Percentiles rank a stretch among this genome's conserved stretches.
phyloP scores from a whole-genome alignment of 2,888 invertebrate genomes.

The Papilio elwesi region DNA sequence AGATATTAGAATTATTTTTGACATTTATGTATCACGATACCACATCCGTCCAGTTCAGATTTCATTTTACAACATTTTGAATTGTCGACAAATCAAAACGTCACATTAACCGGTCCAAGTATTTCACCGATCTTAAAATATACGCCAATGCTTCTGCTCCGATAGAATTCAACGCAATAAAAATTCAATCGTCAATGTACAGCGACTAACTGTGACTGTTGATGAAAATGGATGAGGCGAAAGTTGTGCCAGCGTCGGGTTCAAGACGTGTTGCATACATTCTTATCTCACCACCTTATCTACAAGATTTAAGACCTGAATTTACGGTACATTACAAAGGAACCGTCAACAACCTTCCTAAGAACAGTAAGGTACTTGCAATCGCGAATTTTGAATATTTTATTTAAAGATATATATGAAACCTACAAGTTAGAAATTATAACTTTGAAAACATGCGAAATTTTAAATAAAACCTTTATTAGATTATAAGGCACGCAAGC shows the following conservation, averaged over 20 bases:
- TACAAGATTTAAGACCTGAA: slow-evolving; percentile 36
- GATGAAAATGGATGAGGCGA: slow-evolving; percentile 42
- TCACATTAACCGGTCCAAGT: slow-evolving; percentile 27
- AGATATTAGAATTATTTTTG: slow-evolving; percentile 22
- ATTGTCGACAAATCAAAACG: slow-evolving; percentile 35
- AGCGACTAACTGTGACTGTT: slow-evolving; percentile 27
- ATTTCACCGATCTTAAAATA: slow-evolving; percentile 11
- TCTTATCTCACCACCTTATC: slow-evolving; percentile 37
- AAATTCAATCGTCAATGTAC: slow-evolving; percentile 36
- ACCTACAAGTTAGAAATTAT: too few relatives aligned
- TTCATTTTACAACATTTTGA: slow-evolving; percentile 13
- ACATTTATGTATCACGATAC: slow-evolving; percentile 13
- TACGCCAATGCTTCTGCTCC: slow-evolving; percentile 22
- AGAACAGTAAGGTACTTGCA: background rate
- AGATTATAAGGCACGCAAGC: too few relatives aligned
- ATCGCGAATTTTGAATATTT: too few relatives aligned
- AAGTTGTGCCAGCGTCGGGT: slow-evolving; percentile 32
- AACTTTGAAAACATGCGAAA: too few relatives aligned
- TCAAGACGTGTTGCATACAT: slow-evolving; percentile 34
- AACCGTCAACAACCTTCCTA: slow-evolving; percentile 1
- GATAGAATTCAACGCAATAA: slow-evolving; percentile 34
- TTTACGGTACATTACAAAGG: slow-evolving; percentile 23
- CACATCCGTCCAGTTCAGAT: slow-evolving; percentile 6
- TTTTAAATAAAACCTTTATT: too few relatives aligned
- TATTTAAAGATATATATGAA: too few relatives aligned